These are phyloP conservation scores for Lamellibrachia columna DNA, from an alignment of 2,888 invertebrate species.

Conservation along the genomic window DNA sequence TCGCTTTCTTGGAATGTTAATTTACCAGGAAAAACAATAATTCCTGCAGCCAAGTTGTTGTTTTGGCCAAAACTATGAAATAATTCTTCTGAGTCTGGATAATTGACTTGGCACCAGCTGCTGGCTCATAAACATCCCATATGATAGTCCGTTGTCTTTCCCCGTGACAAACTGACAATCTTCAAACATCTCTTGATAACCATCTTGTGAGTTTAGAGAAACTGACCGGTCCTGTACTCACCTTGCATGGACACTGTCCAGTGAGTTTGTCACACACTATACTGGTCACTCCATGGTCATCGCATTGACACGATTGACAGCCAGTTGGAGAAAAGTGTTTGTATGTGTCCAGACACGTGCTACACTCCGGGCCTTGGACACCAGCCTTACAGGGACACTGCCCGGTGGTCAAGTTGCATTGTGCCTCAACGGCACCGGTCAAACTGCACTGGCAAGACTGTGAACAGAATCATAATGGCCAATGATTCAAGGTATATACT, in stretches of 20 bases:
- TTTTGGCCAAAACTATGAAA: too few species aligned
- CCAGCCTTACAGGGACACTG: conserved; percentile 48
- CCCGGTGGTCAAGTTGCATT: conserved; percentile 49
- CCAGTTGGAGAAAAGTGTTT: conserved; percentile 36
- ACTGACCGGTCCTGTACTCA: conserved; percentile 26
- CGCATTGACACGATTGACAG: conserved; percentile 37
- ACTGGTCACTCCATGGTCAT: conserved; percentile 35
- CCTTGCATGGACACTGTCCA: conserved; percentile 48
- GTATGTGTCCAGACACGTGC: conserved; percentile 37
- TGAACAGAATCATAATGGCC: not conserved
- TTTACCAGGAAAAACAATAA: too few species aligned
- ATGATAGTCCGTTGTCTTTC: too few species aligned
- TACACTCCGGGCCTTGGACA: conserved; percentile 42
- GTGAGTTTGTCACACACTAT: conserved; percentile 37
- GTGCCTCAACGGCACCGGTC: conserved; percentile 41
- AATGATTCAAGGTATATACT: not conserved
- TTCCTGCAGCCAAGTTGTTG: too few species aligned
- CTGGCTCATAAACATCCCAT: too few species aligned
- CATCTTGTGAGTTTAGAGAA: not conserved
- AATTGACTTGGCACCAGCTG: too few species aligned
- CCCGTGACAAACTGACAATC: too few species aligned
- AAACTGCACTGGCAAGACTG: conserved; percentile 49
- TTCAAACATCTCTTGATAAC: not conserved
- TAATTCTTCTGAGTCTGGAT: too few species aligned
- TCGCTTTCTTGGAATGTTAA: too few species aligned